Evolutionary conservation across 2,113 vertebrate species (phyloP), one percentile per base, ranked within the genome.

Genomic region (Nesoenas mayeri): DNA sequence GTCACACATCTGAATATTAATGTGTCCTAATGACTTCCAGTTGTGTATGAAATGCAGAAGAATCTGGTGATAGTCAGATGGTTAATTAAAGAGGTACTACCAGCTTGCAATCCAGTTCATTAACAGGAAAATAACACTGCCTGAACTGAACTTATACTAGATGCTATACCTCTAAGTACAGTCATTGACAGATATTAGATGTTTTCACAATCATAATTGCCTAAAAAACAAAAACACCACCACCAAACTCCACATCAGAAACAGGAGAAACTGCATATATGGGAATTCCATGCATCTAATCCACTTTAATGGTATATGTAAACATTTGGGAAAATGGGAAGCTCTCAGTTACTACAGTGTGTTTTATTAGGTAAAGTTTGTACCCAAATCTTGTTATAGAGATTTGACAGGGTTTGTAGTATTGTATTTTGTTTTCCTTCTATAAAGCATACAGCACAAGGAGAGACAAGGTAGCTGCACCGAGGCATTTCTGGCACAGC

Each of bases 1-100:
- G 77, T 72, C 56, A 65, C 66, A 92, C 67, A 81, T 69, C 88
- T 75, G 93, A 89, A 67, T 66, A 89, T 82, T 67, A 60, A 57
- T 66, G 40, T 91, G 73, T 64, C 29, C 40, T 91, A 86, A 65
- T 75, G 69, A 69, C 58, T 93, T 92, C 61, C 72, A 61, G 44
- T 81, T 88, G 79, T 42, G n/a, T 74, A 36, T 0, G 0, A 75
- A 88, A 80, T 71, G 72, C 62, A 91, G 40, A 72, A 57, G 61
- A 64, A 82, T 60, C 31, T 73, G 54, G 40, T 74, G 80, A 56
- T 42, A 73, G 56, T 91, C 80, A 87, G 89, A 57, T 90, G 60
- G 66, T 79, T 82, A 20, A 78, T 92, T 88, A 77, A 79, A 82
- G 38, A 62, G 57, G 66, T 60, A 73, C 61, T 79, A 38, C 66